phyloP scores from a whole-genome alignment of 1,140 invertebrate species.

The Diabrotica virgifera region DNA sequence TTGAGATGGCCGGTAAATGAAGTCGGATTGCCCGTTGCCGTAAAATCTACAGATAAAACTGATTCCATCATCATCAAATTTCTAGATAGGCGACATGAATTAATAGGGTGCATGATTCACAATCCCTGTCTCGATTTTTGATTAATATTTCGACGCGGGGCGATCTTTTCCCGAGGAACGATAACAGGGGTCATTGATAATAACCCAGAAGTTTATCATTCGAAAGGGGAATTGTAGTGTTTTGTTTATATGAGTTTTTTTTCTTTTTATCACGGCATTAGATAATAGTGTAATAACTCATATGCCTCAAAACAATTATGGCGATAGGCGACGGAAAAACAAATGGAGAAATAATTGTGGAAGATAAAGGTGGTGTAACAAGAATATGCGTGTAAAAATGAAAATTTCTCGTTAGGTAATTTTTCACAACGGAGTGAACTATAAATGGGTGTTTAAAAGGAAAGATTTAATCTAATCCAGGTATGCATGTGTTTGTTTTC shows the following conservation, averaged over 20 bases:
- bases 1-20: too few species aligned
- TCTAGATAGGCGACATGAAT: too few species aligned
- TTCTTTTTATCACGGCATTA: not conserved
- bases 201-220: not conserved
- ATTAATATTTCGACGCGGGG: not conserved
- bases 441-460: too few species aligned
- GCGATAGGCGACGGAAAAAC: not conserved
- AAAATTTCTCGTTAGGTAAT: too few species aligned
- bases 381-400: too few species aligned
- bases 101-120: too few species aligned
- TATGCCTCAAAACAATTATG: not conserved
- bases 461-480: too few species aligned
- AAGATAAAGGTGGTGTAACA: not conserved
- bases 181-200: constrained; percentile 2
- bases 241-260: not conserved
- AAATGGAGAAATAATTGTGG: not conserved
- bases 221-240: not conserved
- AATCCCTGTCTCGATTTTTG: not conserved
- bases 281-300: not conserved
- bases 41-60: too few species aligned
- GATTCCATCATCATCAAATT: too few species aligned
- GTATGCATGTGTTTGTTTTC: too few species aligned
- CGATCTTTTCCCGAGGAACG: not conserved
- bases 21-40: too few species aligned
- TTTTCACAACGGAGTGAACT: too few species aligned